These are phyloP conservation scores for Etheostoma perlongum DNA, from an alignment of 2,797 vertebrate species.

Conservation along the genomic window DNA sequence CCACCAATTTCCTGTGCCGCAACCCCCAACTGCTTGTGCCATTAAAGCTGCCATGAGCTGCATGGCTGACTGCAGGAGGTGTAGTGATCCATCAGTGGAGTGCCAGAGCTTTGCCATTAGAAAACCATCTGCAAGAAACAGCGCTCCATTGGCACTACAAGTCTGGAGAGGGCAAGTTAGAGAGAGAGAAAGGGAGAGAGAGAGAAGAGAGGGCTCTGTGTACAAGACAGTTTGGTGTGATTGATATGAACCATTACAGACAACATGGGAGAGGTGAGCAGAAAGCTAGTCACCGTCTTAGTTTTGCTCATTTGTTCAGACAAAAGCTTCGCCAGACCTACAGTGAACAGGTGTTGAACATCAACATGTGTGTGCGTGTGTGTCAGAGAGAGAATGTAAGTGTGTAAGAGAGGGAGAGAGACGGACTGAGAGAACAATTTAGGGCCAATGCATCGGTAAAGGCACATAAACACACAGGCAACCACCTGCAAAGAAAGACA, in stretches of 20 bases:
- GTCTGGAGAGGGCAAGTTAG: constrained; percentile 61
- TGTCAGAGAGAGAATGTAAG: constrained; percentile 6
- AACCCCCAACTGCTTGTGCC: constrained; percentile 67
- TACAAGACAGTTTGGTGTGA: constrained; percentile 75
- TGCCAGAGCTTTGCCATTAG: constrained; percentile 75
- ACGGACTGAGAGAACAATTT: neutral
- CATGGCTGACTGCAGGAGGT: constrained; percentile 76
- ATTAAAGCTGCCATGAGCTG: constrained; percentile 75
- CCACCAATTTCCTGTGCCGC: constrained; percentile 57
- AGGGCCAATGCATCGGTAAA: constrained; percentile 29
- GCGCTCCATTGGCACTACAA: constrained; percentile 71
- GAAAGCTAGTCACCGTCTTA: constrained; percentile 73
- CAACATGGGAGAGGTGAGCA: constrained; percentile 72
- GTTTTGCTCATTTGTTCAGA: constrained; percentile 76
- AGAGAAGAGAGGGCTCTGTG: constrained; percentile 42
- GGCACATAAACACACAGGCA: constrained; percentile 35
- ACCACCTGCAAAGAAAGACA: constrained; percentile 22
- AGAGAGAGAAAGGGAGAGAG: constrained; percentile 37
- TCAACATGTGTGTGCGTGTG: constrained; percentile 20
- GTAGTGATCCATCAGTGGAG: constrained; percentile 75
- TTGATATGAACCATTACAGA: constrained; percentile 82
- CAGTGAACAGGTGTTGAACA: constrained; percentile 30
- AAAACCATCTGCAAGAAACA: constrained; percentile 81
- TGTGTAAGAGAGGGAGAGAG: neutral
- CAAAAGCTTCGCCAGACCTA: constrained; percentile 57